Evolutionary conservation across 2,888 invertebrate genomes (phyloP).

Genomic region (Ectemnius lituratus): DNA sequence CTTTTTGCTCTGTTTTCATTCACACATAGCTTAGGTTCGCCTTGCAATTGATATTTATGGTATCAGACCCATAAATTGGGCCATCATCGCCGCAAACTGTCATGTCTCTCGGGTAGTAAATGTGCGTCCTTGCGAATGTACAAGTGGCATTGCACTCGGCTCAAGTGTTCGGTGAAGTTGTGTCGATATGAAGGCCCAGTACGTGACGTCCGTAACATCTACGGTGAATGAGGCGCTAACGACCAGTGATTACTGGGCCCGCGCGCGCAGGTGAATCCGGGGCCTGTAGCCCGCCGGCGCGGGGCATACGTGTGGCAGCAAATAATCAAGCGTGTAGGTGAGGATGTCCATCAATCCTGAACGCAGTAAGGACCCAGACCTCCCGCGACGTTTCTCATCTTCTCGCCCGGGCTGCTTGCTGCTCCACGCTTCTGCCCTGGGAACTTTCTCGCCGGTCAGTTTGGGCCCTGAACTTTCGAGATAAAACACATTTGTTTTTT

Average conservation of each 20-base stretch:
- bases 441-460: no score
- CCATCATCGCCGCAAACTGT: no score
- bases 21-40: no score
- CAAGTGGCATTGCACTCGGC: neutral
- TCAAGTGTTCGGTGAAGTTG: neutral
- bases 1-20: no score
- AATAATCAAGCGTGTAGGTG: conserved; percentile 64
- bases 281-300: conserved; percentile 12
- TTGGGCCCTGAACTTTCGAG: no score
- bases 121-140: neutral
- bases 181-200: neutral
- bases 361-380: conserved; percentile 63
- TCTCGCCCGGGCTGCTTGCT: conserved; percentile 61
- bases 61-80: no score
- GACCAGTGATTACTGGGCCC: conserved; percentile 67
- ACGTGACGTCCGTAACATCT: conserved; percentile 56
- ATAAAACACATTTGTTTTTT: no score
- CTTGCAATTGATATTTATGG: no score
- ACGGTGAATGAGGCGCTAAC: conserved; percentile 73
- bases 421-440: conserved; percentile 21
- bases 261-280: conserved; percentile 32
- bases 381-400: conserved; percentile 76
- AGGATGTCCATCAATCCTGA: conserved; percentile 74
- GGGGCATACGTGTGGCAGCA: conserved; percentile 45
- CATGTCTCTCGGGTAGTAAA: no score